Percentiles rank a stretch among this genome's conserved stretches.
Evolutionary conservation across 2,113 vertebrate species (phyloP).

Genomic region (Stigmatopora argus): DNA sequence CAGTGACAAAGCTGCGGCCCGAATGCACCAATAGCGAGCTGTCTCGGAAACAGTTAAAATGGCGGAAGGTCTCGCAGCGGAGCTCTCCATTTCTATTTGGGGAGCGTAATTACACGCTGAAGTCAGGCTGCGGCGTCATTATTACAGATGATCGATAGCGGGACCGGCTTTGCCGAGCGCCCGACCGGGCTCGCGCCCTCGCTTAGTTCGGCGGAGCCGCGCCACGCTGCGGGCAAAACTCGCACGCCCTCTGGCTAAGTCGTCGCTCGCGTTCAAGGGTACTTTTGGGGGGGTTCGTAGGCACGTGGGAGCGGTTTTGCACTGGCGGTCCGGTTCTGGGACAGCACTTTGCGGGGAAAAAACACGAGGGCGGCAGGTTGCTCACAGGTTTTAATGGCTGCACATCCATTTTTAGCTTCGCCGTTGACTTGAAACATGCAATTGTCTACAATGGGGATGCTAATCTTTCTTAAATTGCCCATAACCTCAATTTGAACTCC

Average conservation of each 20-base stretch:
- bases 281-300: neutral
- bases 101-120: slow-evolving; percentile 64
- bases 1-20: too few species aligned
- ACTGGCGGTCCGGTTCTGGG: neutral
- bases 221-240: neutral
- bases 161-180: slow-evolving; percentile 34
- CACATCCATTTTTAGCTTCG: neutral
- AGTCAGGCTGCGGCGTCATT: slow-evolving; percentile 57
- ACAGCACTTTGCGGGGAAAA: neutral
- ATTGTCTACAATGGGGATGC: neutral
- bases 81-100: slow-evolving; percentile 61
- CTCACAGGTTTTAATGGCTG: neutral
- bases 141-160: slow-evolving; percentile 68
- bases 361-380: slow-evolving; percentile 3
- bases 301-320: neutral
- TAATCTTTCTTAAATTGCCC: neutral
- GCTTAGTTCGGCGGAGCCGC: slow-evolving; percentile 12
- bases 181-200: slow-evolving; percentile 49
- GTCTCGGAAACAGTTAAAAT: slow-evolving; percentile 18
- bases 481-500: too few species aligned
- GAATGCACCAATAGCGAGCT: too few species aligned
- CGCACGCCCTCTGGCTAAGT: neutral
- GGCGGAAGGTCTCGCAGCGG: slow-evolving; percentile 17
- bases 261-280: neutral
- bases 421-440: neutral